Evolutionary conservation across 2,888 invertebrate species (phyloP).

Genomic region (Gari tellinella): DNA sequence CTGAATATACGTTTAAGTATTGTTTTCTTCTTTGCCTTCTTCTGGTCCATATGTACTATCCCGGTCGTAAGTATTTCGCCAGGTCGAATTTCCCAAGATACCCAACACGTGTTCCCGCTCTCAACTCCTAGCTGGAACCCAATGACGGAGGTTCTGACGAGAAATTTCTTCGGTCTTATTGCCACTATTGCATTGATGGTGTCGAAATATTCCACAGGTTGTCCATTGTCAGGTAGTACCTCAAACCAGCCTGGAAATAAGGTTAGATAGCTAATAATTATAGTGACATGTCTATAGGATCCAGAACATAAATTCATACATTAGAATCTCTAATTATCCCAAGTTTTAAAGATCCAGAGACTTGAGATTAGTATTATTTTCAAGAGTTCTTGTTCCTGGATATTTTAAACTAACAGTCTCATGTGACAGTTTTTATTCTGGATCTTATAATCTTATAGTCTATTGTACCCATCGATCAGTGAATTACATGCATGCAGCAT

Average conservation of each 20-base stretch:
- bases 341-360: no score
- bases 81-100: constrained; percentile 74
- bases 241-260: constrained; percentile 77
- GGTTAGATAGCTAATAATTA: no score
- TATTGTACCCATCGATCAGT: no score
- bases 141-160: constrained; percentile 77
- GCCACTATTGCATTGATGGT: constrained; percentile 77
- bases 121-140: constrained; percentile 76
- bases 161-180: constrained; percentile 73
- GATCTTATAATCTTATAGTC: no score
- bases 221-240: constrained; percentile 77
- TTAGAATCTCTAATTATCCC: no score
- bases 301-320: no score
- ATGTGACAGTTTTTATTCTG: no score
- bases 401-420: no score
- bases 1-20: constrained; percentile 74
- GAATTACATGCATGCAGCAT: no score
- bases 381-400: no score
- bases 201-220: constrained; percentile 80
- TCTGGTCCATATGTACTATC: constrained; percentile 79
- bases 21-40: constrained; percentile 73
- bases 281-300: no score
- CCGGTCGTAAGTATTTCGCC: constrained; percentile 76
- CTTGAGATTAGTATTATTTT: no score
- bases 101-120: constrained; percentile 73